These are phyloP conservation scores for Gallinago media DNA, from an alignment of 2,113 vertebrate species.

Conservation along the genomic window DNA sequence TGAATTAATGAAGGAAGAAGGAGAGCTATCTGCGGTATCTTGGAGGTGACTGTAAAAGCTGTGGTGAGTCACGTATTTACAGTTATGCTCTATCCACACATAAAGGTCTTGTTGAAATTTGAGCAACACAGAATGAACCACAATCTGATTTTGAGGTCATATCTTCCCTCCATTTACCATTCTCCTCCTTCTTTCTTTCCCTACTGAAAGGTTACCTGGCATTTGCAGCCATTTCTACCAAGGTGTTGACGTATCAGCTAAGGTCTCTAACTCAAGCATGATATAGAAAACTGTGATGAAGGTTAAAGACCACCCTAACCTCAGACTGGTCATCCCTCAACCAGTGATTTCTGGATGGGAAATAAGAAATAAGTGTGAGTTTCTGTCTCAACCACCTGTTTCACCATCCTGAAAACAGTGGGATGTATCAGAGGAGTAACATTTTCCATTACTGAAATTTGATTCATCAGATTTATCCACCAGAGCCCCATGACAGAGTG, in stretches of 20 bases:
- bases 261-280: background rate
- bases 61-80: background rate
- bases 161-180: background rate
- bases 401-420: background rate
- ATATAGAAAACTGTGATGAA: background rate
- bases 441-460: background rate
- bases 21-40: background rate
- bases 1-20: background rate
- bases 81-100: background rate
- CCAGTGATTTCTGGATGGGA: background rate
- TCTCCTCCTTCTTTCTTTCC: background rate
- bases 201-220: background rate
- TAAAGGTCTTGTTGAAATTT: background rate
- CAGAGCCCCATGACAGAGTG: accelerated
- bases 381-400: background rate
- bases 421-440: background rate
- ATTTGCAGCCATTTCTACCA: background rate
- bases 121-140: background rate
- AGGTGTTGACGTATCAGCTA: background rate
- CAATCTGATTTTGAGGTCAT: background rate
- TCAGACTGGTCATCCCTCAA: background rate
- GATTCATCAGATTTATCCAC: background rate
- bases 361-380: background rate
- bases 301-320: background rate
- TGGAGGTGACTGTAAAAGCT: background rate